A percentile compares a stretch with the other conserved stretches of the same genome.
Evolutionary conservation across 2,797 vertebrate genomes (phyloP).

Genomic region (Neoniphon sammara): DNA sequence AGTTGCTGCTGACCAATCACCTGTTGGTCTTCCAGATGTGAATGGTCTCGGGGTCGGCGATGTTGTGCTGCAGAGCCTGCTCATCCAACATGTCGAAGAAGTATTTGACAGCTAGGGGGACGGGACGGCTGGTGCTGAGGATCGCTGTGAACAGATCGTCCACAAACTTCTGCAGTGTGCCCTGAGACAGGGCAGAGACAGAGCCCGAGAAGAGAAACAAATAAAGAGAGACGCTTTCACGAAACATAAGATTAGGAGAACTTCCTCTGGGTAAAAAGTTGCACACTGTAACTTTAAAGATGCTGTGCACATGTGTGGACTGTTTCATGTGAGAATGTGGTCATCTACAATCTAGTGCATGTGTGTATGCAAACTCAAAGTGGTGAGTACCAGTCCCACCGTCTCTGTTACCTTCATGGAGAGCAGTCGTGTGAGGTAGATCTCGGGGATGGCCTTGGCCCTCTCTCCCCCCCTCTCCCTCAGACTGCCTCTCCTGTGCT

Average conservation of each 20-base stretch:
- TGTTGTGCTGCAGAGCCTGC: constrained; percentile 91
- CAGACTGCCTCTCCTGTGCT: constrained; percentile 91
- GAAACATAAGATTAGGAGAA: background rate
- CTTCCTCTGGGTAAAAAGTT: no score
- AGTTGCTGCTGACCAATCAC: constrained; percentile 66
- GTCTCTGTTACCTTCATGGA: constrained; percentile 92
- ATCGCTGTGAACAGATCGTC: constrained; percentile 97
- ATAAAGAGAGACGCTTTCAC: background rate
- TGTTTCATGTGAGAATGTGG: no score
- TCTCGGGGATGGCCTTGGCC: constrained; percentile 97
- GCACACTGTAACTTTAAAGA: no score
- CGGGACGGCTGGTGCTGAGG: constrained; percentile 93
- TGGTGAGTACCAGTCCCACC: background rate
- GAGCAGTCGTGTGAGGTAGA: constrained; percentile 95
- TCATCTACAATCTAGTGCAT: no score
- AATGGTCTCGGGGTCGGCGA: constrained; percentile 92
- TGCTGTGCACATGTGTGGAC: no score
- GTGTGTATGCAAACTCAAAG: background rate
- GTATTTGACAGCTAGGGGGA: constrained; percentile 97
- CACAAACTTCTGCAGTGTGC: constrained; percentile 98
- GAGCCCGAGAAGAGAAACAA: constrained; percentile 1
- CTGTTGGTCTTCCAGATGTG: constrained; percentile 99
- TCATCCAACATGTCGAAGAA: constrained; percentile 98
- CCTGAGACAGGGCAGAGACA: constrained; percentile 75
- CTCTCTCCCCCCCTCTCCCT: constrained; percentile 92